Conservation (phyloP, 2,113 vertebrate species). For the Neodontobutis hainanensis region DNA sequence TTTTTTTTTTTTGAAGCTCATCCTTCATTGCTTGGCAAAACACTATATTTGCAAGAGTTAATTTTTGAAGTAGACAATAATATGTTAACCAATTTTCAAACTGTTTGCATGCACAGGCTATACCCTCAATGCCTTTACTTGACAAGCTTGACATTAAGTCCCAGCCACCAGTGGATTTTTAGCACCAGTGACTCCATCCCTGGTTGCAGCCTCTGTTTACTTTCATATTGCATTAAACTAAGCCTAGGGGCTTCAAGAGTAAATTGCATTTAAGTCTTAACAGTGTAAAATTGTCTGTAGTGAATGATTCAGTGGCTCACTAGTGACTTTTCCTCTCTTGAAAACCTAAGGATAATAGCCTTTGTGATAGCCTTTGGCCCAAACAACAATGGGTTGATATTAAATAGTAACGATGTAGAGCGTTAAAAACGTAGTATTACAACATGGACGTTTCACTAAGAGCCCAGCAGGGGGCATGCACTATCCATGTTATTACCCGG, state of each 20-base stretch:
- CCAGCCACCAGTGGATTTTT: constrained; percentile 23
- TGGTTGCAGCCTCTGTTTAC: constrained; percentile 54
- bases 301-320: constrained; percentile 15
- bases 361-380: constrained; percentile 11
- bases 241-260: constrained; percentile 50
- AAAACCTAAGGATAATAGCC: constrained; percentile 1
- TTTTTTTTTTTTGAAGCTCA: too few species aligned
- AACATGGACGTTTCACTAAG: constrained; percentile 27
- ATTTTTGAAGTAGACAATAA: background rate
- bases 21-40: constrained; percentile 17
- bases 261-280: constrained; percentile 61
- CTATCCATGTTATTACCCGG: constrained; percentile 17
- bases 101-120: constrained; percentile 8
- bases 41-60: background rate
- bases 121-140: background rate
- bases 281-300: constrained; percentile 32
- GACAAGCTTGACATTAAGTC: background rate
- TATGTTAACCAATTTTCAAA: background rate
- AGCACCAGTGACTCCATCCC: constrained; percentile 30
- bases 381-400: constrained; percentile 42
- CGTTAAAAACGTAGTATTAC: constrained; percentile 19
- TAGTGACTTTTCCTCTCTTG: constrained; percentile 10
- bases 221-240: constrained; percentile 52
- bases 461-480: constrained; percentile 73
- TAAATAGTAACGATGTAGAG: constrained; percentile 32